These are phyloP conservation scores for Drosophila kanekoi DNA, from an alignment of 2,888 invertebrate genomes.

Conservation along the genomic window DNA sequence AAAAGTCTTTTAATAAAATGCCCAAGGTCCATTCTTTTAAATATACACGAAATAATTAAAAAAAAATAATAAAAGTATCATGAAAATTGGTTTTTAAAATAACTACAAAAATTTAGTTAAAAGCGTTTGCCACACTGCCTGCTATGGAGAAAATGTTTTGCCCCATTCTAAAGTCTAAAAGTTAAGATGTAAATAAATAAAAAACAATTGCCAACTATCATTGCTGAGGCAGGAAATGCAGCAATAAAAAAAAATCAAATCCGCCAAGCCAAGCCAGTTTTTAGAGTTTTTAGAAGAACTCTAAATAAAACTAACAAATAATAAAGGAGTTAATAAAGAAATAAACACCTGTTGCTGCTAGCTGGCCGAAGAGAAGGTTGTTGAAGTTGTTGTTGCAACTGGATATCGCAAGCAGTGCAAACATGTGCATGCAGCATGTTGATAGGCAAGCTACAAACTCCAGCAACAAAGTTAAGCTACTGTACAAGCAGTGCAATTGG, in stretches of 20 bases:
- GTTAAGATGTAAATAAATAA: background rate
- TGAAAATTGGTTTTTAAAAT: background rate
- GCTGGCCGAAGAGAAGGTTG: background rate
- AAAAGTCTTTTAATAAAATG: constrained; percentile 1
- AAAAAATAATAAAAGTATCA: background rate
- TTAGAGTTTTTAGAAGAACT: constrained; percentile 18
- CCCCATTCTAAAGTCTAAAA: background rate
- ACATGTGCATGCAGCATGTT: constrained; percentile 21
- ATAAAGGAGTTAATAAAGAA: constrained; percentile 9
- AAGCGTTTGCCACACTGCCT: constrained; percentile 5
- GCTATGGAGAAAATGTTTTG: background rate
- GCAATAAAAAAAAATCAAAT: constrained; percentile 39
- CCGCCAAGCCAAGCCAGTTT: constrained; percentile 36
- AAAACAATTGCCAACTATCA: constrained; percentile 42
- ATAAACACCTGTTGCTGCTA: constrained; percentile 46
- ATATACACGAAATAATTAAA: background rate
- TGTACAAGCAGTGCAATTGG: background rate
- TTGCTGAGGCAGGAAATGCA: constrained; percentile 65
- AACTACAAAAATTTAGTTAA: background rate
- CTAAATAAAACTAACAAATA: constrained; percentile 11
- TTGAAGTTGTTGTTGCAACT: background rate
- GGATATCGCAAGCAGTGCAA: constrained; percentile 46
- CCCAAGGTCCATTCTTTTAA: constrained; percentile 2
- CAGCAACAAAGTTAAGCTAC: background rate
- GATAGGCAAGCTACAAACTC: background rate